Conservation (phyloP, 2,888 invertebrate species). For the Globia sparganii region DNA sequence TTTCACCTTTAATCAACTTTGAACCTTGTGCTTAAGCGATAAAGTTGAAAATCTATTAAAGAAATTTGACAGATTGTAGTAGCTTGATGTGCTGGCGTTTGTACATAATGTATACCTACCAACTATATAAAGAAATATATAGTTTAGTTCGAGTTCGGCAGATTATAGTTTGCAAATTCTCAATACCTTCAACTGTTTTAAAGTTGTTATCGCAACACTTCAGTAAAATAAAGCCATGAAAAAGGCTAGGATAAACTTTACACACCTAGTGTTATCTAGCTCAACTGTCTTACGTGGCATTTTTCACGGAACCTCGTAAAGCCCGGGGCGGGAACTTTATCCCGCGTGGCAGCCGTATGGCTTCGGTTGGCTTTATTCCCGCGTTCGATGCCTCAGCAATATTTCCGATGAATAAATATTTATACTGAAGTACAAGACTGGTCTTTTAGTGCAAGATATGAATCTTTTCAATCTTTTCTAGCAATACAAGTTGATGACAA, state of each 20-base stretch:
- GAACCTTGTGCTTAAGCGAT: too few species aligned
- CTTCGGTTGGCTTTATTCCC: conserved; percentile 31
- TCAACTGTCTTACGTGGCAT: conserved; percentile 18
- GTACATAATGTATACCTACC: not conserved
- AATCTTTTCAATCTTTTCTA: not conserved
- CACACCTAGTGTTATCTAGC: conserved; percentile 11
- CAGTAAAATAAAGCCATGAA: conserved; percentile 8
- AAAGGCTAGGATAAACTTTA: conserved; percentile 14
- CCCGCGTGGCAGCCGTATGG: conserved; percentile 21
- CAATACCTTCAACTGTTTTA: conserved; percentile 16
- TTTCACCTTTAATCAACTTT: too few species aligned
- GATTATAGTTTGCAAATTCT: not conserved
- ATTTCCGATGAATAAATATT: conserved; percentile 55
- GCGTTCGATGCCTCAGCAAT: conserved; percentile 33
- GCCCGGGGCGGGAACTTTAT: conserved; percentile 31
- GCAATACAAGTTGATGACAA: not conserved
- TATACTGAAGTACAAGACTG: conserved; percentile 7
- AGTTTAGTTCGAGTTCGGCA: not conserved
- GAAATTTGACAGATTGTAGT: too few species aligned
- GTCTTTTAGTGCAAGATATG: not conserved
- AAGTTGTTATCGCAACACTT: not conserved
- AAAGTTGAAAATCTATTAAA: too few species aligned
- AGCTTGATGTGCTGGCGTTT: too few species aligned
- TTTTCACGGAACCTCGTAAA: conserved; percentile 35
- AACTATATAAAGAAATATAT: not conserved